Evolutionary conservation across 2,113 vertebrate genomes (phyloP).

Genomic region (Dinomys branickii): DNA sequence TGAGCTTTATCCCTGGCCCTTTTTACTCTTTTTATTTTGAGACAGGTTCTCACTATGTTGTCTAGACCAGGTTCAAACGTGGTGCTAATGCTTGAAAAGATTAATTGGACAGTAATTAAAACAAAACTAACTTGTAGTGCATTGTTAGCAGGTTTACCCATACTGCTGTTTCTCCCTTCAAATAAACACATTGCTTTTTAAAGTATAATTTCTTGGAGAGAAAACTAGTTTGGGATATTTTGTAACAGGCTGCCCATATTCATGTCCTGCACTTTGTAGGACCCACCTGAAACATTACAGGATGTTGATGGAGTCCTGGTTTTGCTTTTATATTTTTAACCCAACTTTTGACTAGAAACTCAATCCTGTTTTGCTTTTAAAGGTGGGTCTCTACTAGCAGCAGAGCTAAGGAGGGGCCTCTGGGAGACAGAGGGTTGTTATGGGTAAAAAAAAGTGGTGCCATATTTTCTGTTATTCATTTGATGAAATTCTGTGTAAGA

Average conservation of each 20-base stretch:
- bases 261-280: not conserved
- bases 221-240: not conserved
- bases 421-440: not conserved
- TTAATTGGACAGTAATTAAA: not conserved
- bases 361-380: not conserved
- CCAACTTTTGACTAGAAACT: not conserved
- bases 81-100: not conserved
- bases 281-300: not conserved
- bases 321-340: not conserved
- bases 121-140: not conserved
- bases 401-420: not conserved
- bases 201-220: not conserved
- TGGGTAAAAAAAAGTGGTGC: slow-evolving; percentile 47
- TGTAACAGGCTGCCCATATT: not conserved
- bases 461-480: slow-evolving; percentile 45
- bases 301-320: not conserved
- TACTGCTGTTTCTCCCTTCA: slow-evolving; percentile 19
- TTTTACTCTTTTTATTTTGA: not conserved
- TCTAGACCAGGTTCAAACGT: not conserved
- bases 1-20: not conserved
- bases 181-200: not conserved
- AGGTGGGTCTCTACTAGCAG: not conserved
- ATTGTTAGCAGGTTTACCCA: not conserved
- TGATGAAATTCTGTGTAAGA: not conserved
- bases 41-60: not conserved